These are phyloP conservation scores for Brachionichthys hirsutus DNA, from an alignment of 2,113 vertebrate species.

Conservation along the genomic window DNA sequence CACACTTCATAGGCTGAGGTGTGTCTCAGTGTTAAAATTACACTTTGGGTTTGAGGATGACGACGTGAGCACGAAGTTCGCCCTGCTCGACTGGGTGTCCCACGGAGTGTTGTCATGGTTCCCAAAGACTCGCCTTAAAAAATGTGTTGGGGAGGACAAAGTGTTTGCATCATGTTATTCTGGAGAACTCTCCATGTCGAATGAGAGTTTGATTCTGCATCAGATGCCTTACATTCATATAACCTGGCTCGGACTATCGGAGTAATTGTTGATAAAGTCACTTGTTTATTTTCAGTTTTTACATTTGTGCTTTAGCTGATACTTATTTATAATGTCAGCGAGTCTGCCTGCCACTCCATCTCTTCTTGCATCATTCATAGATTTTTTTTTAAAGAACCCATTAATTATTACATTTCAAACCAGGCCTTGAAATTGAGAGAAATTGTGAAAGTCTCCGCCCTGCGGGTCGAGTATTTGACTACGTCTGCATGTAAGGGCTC, in stretches of 20 bases:
- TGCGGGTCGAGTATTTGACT: constrained; percentile 40
- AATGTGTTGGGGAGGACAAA: constrained; percentile 59
- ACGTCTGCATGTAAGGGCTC: constrained; percentile 59
- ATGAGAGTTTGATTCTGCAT: constrained; percentile 38
- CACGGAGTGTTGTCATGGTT: constrained; percentile 68
- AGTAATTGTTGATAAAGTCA: constrained; percentile 19
- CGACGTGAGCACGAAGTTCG: constrained; percentile 49
- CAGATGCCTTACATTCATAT: neutral
- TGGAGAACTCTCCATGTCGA: constrained; percentile 46
- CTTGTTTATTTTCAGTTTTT: neutral
- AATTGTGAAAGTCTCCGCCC: constrained; percentile 9
- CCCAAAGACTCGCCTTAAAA: constrained; percentile 58
- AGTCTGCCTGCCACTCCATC: constrained; percentile 19
- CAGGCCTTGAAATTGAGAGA: constrained; percentile 37
- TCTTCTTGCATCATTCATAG: constrained; percentile 35
- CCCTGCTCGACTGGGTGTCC: constrained; percentile 47
- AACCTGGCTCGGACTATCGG: neutral
- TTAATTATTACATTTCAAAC: constrained; percentile 25
- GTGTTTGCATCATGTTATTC: constrained; percentile 56
- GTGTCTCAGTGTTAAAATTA: constrained; percentile 27
- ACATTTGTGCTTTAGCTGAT: constrained; percentile 23
- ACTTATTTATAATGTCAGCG: constrained; percentile 22
- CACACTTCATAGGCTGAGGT: constrained; percentile 3
- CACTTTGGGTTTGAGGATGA: constrained; percentile 55
- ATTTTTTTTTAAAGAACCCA: constrained; percentile 44